Conservation (phyloP, 2,797 vertebrate species). For the Xiphophorus birchmanni region DNA sequence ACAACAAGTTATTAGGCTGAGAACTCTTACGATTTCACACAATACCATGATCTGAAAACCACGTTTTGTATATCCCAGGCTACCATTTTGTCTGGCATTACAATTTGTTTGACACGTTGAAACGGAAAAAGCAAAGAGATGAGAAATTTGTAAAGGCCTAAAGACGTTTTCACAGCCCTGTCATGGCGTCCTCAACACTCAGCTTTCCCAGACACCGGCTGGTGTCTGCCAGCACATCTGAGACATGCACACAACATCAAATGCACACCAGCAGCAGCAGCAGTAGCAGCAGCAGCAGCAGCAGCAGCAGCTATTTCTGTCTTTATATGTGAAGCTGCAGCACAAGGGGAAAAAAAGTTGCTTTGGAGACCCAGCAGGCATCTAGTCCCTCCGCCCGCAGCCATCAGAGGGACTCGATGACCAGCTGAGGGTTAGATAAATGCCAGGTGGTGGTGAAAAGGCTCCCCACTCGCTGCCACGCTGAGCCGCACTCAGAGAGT, state of each 20-base stretch:
- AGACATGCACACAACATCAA: conserved; percentile 29
- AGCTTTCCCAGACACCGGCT: conserved; percentile 29
- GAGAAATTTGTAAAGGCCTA: neutral
- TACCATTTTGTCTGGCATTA: neutral
- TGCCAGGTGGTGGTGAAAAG: conserved; percentile 68
- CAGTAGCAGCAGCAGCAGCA: conserved; percentile 12
- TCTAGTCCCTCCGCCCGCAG: conserved; percentile 26
- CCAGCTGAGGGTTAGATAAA: conserved; percentile 72
- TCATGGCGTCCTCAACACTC: conserved; percentile 24
- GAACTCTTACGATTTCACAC: neutral
- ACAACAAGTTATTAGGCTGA: neutral
- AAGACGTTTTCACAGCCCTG: neutral
- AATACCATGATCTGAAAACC: neutral
- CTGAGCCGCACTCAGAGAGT: conserved; percentile 72
- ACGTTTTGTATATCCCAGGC: neutral
- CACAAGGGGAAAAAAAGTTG: conserved; percentile 22
- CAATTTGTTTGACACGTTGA: neutral
- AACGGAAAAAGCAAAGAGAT: neutral
- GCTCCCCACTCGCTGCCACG: conserved; percentile 57
- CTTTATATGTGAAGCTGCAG: conserved; percentile 42
- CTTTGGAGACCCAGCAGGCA: conserved; percentile 45
- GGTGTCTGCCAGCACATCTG: conserved; percentile 36
- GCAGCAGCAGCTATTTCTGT: conserved; percentile 22
- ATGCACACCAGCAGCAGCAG: conserved; percentile 25
- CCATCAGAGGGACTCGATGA: conserved; percentile 49